Evolutionary conservation across 2,888 invertebrate genomes (phyloP).

Genomic region (Branchipolynoe longqiensis): DNA sequence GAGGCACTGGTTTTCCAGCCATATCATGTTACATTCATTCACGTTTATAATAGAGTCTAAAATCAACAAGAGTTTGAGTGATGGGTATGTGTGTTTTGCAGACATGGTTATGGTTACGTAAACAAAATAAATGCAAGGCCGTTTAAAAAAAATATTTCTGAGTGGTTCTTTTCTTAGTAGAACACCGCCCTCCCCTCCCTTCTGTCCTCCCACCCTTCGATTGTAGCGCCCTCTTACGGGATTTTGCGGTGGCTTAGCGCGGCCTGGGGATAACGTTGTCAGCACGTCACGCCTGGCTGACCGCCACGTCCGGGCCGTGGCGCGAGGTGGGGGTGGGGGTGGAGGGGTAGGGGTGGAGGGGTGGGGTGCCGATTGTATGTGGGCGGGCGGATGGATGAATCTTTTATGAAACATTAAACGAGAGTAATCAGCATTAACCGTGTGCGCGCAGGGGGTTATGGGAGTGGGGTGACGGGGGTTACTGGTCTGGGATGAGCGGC

Average conservation of each 20-base stretch:
- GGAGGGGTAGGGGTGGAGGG: background rate
- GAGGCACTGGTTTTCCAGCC: no score
- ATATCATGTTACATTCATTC: no score
- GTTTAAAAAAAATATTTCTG: no score
- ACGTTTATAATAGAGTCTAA: no score
- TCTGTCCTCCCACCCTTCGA: no score
- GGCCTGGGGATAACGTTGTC: background rate
- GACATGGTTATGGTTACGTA: no score
- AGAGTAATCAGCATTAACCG: slow-evolving; percentile 42
- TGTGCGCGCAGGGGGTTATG: slow-evolving; percentile 9
- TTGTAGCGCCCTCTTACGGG: no score
- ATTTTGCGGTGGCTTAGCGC: background rate
- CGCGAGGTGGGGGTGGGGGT: background rate
- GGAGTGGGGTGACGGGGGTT: background rate
- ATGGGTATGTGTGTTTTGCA: no score
- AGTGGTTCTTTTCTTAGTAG: no score
- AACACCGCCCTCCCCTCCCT: background rate
- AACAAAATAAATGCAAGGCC: no score
- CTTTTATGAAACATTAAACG: slow-evolving; percentile 44
- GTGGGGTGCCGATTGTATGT: background rate
- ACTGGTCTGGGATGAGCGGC: background rate
- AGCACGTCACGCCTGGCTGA: slow-evolving; percentile 7
- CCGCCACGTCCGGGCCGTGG: background rate
- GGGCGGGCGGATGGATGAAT: background rate
- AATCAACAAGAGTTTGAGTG: no score